Conservation (phyloP, 2,113 vertebrate genomes). For the Colaptes auratus region DNA sequence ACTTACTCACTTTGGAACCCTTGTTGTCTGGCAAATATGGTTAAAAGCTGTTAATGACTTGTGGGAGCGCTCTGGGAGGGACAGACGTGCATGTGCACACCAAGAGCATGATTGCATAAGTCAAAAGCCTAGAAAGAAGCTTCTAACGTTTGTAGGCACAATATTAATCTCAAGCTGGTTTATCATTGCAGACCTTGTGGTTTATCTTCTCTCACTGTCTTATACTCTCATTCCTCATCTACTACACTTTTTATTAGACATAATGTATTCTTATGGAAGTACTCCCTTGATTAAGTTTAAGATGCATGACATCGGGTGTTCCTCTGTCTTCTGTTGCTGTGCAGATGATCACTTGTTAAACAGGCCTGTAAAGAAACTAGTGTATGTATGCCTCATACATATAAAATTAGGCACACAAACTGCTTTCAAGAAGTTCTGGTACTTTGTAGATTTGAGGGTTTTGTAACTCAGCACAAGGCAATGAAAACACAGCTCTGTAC, state of each 20-base stretch:
- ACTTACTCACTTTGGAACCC: not conserved
- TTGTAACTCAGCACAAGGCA: not conserved
- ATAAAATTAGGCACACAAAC: not conserved
- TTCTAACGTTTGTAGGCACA: not conserved
- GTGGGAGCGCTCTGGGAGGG: not conserved
- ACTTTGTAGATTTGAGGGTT: not conserved
- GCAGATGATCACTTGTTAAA: not conserved
- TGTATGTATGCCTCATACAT: not conserved
- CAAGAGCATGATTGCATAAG: fast-evolving
- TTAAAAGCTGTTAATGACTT: not conserved
- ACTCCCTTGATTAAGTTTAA: not conserved
- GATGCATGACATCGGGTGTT: not conserved
- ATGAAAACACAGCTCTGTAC: not conserved
- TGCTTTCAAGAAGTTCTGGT: not conserved
- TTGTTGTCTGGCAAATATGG: not conserved
- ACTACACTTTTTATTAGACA: not conserved
- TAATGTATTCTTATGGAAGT: not conserved
- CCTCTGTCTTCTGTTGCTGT: not conserved
- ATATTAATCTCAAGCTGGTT: not conserved
- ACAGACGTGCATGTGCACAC: not conserved
- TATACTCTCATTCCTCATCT: not conserved
- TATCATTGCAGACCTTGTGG: not conserved
- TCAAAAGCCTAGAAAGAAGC: not conserved
- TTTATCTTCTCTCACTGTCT: not conserved
- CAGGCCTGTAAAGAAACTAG: not conserved